Base-by-base conservation (phyloP, 2,113 vertebrate genomes). In the Caloenas nicobarica region DNA sequence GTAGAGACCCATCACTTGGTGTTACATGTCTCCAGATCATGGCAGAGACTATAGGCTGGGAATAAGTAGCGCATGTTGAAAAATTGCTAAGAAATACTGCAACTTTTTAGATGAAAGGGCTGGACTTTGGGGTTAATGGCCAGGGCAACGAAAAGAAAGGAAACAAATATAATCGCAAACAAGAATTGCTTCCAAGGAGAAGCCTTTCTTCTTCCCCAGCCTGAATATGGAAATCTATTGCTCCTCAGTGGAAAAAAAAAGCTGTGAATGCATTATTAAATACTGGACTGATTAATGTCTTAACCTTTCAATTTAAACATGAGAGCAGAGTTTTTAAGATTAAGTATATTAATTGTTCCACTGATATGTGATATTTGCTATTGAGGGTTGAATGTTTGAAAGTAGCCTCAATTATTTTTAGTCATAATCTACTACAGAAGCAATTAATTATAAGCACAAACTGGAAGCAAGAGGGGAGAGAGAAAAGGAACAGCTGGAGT, bases 401-500 rank as follows among this genome's bases (percentile, higher is more conserved):
- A 82, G 48, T 12, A 50, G 24, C 9, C 50, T 80, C 1, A 3
- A 14, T 36, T 54, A 29, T 62, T 81, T 86, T 77, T 73, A 40
- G 13, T 82, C 38, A 57, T 29, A 68, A 16, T 38, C 65, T 84
- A 31, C 42, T 78, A n/a, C 51, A 92, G 83, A 74, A 56, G n/a
- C 36, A 77, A 70, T 88, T 94, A 69, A 50, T 93, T 86, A 70
- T 60, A 61, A 82, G 38, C 48, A 86, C 46, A 81, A 91, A 79
- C 36, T 22, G 23, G 44, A 93, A 24, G 26, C 42, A 71, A 73
- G 40, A 77, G 12, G 14, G 26, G 33, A 73, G 50, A 66, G 19
- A 60, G 53, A 78, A 91, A 95, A 84, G 34, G 42, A 93, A 74
- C 65, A 91, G 61, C 73, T 90, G 65, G 42, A 91, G 26, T 58